These are phyloP conservation scores for Pygoscelis antarcticus DNA, from an alignment of 2,113 vertebrate genomes.

Conservation along the genomic window DNA sequence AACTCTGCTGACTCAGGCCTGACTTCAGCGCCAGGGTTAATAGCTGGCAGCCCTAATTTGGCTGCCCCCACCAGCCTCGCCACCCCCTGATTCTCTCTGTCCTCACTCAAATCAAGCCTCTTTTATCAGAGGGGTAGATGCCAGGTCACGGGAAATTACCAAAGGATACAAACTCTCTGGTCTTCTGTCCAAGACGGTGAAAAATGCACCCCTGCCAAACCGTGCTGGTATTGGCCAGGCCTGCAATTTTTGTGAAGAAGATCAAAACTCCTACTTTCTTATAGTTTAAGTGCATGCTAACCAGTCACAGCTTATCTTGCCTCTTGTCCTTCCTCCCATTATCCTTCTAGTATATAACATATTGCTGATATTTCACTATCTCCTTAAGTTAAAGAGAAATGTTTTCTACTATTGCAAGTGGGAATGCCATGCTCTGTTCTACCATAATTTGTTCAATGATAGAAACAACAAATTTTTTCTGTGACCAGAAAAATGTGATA, in stretches of 20 bases:
- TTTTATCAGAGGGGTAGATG: not conserved
- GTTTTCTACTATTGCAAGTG: not conserved
- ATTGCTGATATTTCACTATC: not conserved
- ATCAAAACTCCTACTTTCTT: not conserved
- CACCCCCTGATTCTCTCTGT: not conserved
- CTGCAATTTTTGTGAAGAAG: not conserved
- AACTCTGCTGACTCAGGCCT: slow-evolving; percentile 68
- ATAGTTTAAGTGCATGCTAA: not conserved
- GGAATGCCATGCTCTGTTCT: not conserved
- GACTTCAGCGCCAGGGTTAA: slow-evolving; percentile 11
- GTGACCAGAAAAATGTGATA: not conserved
- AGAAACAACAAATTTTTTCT: not conserved
- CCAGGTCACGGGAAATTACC: not conserved
- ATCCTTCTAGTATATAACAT: not conserved
- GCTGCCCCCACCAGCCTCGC: not conserved
- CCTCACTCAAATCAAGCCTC: not conserved
- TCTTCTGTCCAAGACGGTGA: not conserved
- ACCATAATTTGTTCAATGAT: not conserved
- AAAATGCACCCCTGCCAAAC: not conserved
- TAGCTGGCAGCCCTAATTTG: not conserved
- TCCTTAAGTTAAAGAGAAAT: not conserved
- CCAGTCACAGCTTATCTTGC: not conserved
- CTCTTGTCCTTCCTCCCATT: not conserved
- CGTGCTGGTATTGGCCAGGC: not conserved
- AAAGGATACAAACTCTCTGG: not conserved